Evolutionary conservation across 2,888 invertebrate genomes (phyloP).

Genomic region (Eulithis prunata): DNA sequence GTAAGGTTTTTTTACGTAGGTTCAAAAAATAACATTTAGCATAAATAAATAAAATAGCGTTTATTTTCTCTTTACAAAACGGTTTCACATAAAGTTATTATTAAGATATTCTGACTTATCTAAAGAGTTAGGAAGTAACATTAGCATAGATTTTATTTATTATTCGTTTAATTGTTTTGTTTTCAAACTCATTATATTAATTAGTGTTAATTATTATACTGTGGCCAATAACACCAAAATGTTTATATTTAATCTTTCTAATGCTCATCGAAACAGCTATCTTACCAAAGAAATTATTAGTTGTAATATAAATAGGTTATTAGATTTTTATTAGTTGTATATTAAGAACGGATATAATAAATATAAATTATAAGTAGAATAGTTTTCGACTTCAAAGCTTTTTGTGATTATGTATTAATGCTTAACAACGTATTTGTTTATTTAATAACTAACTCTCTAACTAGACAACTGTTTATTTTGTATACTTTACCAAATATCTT

Average conservation of each 20-base stretch:
- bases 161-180: constrained; percentile 17
- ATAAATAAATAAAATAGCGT: no score
- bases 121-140: neutral
- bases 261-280: constrained; percentile 75
- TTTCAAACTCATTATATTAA: neutral
- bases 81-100: no score
- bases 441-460: constrained; percentile 1
- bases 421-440: constrained; percentile 22
- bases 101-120: no score
- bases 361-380: constrained; percentile 2
- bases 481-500: neutral
- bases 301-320: constrained; percentile 29
- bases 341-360: neutral
- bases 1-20: constrained; percentile 5
- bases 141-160: constrained; percentile 25
- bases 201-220: neutral
- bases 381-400: constrained; percentile 20
- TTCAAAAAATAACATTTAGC: neutral
- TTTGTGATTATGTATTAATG: constrained; percentile 30
- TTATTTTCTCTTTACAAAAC: no score
- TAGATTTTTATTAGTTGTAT: constrained; percentile 7
- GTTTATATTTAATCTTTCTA: constrained; percentile 36
- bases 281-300: constrained; percentile 74
- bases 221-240: neutral
- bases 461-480: neutral